A percentile compares a stretch with the other conserved stretches of the same genome.
Evolutionary conservation across 2,888 invertebrate species (phyloP).

Genomic region (Cantharis nigra): DNA sequence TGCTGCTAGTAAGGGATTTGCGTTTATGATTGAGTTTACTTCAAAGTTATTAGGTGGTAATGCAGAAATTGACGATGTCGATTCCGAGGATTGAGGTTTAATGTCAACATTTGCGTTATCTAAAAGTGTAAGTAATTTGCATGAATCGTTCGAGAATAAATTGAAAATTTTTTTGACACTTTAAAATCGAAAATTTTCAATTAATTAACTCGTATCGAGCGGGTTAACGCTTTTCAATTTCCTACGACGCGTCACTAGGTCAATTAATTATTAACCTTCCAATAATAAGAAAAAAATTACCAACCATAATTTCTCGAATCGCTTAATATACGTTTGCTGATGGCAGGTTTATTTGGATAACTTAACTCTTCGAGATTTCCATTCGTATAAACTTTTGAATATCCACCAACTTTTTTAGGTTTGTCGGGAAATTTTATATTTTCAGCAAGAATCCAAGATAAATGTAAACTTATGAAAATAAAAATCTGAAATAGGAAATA

Average conservation of each 20-base stretch:
- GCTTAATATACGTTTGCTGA: neutral
- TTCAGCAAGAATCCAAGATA: neutral
- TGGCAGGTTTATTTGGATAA: neutral
- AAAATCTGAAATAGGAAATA: neutral
- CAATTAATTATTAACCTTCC: neutral
- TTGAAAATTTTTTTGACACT: neutral
- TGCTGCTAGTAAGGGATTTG: constrained; percentile 48
- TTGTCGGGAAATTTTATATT: neutral
- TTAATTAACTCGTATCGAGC: constrained; percentile 3
- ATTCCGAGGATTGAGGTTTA: neutral
- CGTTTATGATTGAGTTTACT: constrained; percentile 5
- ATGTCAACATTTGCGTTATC: neutral
- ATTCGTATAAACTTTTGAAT: neutral
- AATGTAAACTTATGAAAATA: neutral
- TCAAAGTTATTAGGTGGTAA: neutral
- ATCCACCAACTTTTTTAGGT: neutral
- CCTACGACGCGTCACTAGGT: neutral
- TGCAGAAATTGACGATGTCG: neutral
- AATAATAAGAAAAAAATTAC: neutral
- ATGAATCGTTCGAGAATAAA: neutral
- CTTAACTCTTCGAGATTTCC: neutral
- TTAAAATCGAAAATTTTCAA: constrained; percentile 2
- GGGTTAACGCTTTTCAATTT: neutral
- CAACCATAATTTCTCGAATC: neutral
- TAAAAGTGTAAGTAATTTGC: neutral